Base-by-base conservation (phyloP, 2,888 invertebrate genomes). In the Trissolcus brochymenae region DNA sequence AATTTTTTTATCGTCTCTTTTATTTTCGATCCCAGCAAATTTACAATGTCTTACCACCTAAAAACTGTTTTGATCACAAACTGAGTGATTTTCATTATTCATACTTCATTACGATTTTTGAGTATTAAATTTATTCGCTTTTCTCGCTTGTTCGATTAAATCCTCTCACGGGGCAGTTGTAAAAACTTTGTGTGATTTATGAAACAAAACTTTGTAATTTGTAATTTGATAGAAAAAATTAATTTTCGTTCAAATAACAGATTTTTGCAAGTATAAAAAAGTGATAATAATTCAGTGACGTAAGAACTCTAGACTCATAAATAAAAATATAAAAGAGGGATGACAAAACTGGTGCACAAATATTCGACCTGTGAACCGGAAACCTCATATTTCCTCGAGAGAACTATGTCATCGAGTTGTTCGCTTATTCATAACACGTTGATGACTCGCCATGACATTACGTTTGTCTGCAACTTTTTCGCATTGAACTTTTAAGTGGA, bases 351-450 rank as follows among this genome's bases (percentile, higher is more conserved):
- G 6, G 16, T 46, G 16, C 46, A 46, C 6, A 46, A 46, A 46
- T 46, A 46, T 16, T 46, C 11, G 35, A 60, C 53, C 66, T 55
- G 68, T 29, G 49, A 78, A 70, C 43, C 79, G 80, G 78, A 81
- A 84, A 73, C 79, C 25, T 71, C 57, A 21, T 62, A 56, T 67
- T 59, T 73, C 55, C 4, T 11, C 46, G 41, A 25, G 9, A 50
- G 43, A 71, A 81, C 78, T 81, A 80, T 82, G 80, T 64, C 81
- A 82, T 83, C 80, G 77, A 70, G 55, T 55, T 64, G 54, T 83
- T 86, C 68, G 50, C 56, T 77, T 56, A 86, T 85, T 86, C 86
- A 66, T 71, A 21, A 67, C 85, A 85, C 84, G 85, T 78, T 65
- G 77, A 65, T 79, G 76, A 82, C 85, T 86, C 86, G 86, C 85